Evolutionary conservation across 2,888 invertebrate genomes (phyloP), one percentile per base, ranked within the genome.

Genomic region (Cephus rjabovi): DNA sequence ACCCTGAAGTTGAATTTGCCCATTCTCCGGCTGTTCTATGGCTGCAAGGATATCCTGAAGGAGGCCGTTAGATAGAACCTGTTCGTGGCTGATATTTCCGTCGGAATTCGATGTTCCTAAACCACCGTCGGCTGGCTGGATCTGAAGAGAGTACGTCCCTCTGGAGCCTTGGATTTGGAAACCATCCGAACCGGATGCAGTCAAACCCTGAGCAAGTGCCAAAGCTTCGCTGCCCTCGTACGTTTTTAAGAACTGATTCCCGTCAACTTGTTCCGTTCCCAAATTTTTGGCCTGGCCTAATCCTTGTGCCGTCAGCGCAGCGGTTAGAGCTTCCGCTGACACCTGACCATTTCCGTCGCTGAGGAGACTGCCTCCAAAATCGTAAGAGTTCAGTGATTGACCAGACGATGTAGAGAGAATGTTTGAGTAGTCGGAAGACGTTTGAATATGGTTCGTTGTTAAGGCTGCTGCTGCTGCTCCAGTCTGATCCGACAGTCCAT

Each of bases 1-100:
- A 80, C 85, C 87, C 79, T 91, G 88, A 40, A 89, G 79, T 77
- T 88, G 86, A 34, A 90, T 79, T 0, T 82, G 85, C 11, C 86
- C 88, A 3, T 82, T 82, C 9, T 85, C 86, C 0, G 96, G 96
- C 82, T 96, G 95, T 87, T 97, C 97, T 75, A 97, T 96, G 0
- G 97, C 97, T 80, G 96, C 95, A 3, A 97, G 90, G 78, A 97
- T 96, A 76, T 96, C 96, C 88, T 97, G 96, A 1, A 97, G 90
- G 0, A 97, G 92, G 1, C 96, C 96, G 87, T 96, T 95, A 0
- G 96, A 96, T 0, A 97, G 91, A 0, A 97, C 93, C 89, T 96
- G 96, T 23, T 95, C 95, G 85, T 97, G 97, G 15, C 92, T 91
- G 76, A 96, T 94, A 34, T 87, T 93, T 82, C 93, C 93, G 12